Evolutionary conservation across 2,888 invertebrate genomes (phyloP), one percentile per base, ranked within the genome.

Genomic region (Platycnemis pennipes): DNA sequence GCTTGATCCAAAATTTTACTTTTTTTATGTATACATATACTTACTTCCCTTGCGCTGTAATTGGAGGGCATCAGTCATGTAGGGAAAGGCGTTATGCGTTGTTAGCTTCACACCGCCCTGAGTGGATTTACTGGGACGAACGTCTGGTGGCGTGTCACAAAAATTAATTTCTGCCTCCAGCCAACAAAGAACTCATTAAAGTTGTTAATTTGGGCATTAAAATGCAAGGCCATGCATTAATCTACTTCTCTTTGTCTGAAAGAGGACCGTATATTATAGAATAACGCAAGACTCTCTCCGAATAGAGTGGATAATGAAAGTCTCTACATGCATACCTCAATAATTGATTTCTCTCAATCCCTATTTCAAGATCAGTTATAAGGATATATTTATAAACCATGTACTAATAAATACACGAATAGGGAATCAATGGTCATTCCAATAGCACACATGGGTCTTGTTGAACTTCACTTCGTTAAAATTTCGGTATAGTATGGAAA

Each of bases 31-130:
- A n/a, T n/a, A n/a, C n/a, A n/a, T n/a, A n/a, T n/a, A 77, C 13
- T 37, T 26, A 77, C 13, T 37, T 37, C 26, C 37, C 77, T 11
- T 37, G 13, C 31, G 37, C 77, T 37, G 7, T 37, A 77, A 77
- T 77, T 77, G 22, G 31, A 77, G 77, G 0, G 13, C 77, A 77
- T 77, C 37, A 37, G 37, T 77, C 37, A 37, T 77, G 37, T 11
- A 11, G 13, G 31, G n/a, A 77, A 13, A 13, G 77, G 31, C 77
- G 77, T 37, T 37, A 77, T 77, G 77, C 77, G 77, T 77, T 31
- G 77, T 77, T 77, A 77, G 37, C 77, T 77, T 37, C 77, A 37
- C 77, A 77, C 37, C 77, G 31, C 77, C 77, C 11, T 77, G 77
- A 77, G 37, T 37, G 37, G 31, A 13, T 77, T 63, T 77, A 77